Base-by-base conservation (phyloP, 1,140 invertebrate genomes). In the Diorhabda sublineata region DNA sequence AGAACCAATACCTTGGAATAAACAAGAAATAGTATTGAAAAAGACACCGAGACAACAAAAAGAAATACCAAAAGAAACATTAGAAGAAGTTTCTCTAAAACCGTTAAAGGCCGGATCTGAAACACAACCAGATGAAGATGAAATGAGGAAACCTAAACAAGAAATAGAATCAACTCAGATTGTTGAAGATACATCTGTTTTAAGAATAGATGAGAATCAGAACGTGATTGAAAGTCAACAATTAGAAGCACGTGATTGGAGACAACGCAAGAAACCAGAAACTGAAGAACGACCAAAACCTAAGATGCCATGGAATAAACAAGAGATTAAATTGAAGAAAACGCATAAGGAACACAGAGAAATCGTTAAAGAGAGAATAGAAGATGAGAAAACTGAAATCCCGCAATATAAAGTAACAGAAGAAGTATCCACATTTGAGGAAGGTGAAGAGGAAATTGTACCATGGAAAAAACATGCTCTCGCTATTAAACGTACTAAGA, bases 21-120 rank as follows among this genome's bases (percentile, higher is more conserved):
- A 83, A 61, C 78, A 84, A 75, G 79, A 78, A 71, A 77, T 83
- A 43, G 75, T 74, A 41, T 63, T 85, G 4, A 84, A 83, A 69
- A 81, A 79, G 68, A 75, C 80, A 2, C 77, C 76, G 69, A 75
- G 77, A 56, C 71, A 81, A 63, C 77, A 66, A 41, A 84, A 83
- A 73, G 78, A 80, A 73, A 71, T 81, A 45, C 75, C 74, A 2
- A 85, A 82, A 75, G 79, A 79, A 66, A 70, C 61, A 61, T 64
- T 73, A n/a, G 78, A 81, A 67, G 73, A 76, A 70, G 73, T 74
- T 2, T 59, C 70, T 64, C 61, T 75, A 6, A 77, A 76, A 73
- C 76, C 74, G 5, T 59, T 73, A 5, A 47, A 43, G 8, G n/a
- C 3, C 7, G 8, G 45, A 77, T 75, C 0, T 56, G n/a, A 52